Percentiles rank a stretch among this genome's conserved stretches.
These are phyloP conservation scores for Achroia grisella DNA, from an alignment of 1,140 invertebrate species.

Conservation along the genomic window DNA sequence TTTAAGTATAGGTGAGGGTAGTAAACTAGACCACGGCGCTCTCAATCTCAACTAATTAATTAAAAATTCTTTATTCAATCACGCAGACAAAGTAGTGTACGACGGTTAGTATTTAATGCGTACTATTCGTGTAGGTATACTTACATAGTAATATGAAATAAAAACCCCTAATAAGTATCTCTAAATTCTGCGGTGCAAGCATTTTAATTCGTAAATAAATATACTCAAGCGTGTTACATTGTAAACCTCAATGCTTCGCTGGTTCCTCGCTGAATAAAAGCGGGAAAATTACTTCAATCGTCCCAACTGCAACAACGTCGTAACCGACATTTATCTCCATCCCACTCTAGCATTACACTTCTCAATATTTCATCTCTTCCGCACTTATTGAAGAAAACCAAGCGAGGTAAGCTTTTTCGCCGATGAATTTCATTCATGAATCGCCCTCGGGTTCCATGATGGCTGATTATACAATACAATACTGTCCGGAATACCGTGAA, in stretches of 20 bases:
- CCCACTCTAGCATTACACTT: slow-evolving; percentile 19
- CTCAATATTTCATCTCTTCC: slow-evolving; percentile 24
- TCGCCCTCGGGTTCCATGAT: slow-evolving; percentile 59
- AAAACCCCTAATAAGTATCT: not conserved
- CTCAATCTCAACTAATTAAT: no score
- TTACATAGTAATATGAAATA: no score
- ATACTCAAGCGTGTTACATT: slow-evolving; percentile 28
- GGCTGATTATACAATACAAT: slow-evolving; percentile 67
- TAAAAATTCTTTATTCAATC: no score
- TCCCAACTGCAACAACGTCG: slow-evolving; percentile 21
- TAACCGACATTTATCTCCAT: slow-evolving; percentile 36
- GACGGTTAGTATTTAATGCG: no score
- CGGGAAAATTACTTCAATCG: slow-evolving; percentile 57
- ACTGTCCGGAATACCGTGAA: slow-evolving; percentile 44
- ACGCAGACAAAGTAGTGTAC: no score
- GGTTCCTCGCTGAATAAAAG: slow-evolving; percentile 49
- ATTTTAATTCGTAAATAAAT: slow-evolving; percentile 5
- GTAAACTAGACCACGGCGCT: no score
- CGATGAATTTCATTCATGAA: slow-evolving; percentile 34
- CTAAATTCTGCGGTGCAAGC: not conserved
- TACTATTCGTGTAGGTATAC: no score
- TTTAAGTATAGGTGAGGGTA: no score
- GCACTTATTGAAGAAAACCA: slow-evolving; percentile 19
- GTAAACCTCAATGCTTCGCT: slow-evolving; percentile 29
- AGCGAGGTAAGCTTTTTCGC: slow-evolving; percentile 51